Evolutionary conservation across 1,140 invertebrate species (phyloP).

Genomic region (Parapsyche elsis): DNA sequence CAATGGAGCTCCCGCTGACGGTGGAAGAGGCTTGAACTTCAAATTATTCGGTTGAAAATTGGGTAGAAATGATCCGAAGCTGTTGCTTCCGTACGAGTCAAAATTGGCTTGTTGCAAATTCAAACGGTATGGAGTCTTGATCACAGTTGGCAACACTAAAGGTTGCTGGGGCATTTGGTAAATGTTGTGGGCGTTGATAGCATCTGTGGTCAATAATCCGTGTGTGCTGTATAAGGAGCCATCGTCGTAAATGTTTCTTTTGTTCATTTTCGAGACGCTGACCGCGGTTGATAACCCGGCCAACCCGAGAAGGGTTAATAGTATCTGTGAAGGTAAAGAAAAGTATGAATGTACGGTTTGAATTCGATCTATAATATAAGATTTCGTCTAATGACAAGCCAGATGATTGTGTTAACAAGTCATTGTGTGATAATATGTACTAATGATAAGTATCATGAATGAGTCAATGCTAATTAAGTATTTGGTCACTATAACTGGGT

Average conservation of each 20-base stretch:
- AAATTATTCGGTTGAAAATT: neutral
- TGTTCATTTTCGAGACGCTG: conserved; percentile 18
- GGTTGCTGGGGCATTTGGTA: neutral
- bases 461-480: no score
- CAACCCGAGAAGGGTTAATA: neutral
- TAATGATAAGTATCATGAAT: no score
- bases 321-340: conserved; percentile 13
- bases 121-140: neutral
- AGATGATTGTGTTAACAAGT: no score
- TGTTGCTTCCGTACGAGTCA: neutral
- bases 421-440: no score
- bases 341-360: no score
- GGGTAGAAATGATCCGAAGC: conserved; percentile 27
- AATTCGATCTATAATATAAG: no score
- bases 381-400: no score
- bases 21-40: neutral
- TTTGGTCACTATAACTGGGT: neutral
- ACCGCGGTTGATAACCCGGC: neutral
- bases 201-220: conserved; percentile 1
- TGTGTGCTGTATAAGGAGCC: conserved; percentile 35
- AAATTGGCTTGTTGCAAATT: neutral
- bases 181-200: conserved; percentile 28
- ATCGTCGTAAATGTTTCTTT: conserved; percentile 35
- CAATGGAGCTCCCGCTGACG: neutral
- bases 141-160: neutral